These are phyloP conservation scores for Camelus dromedarius DNA, from an alignment of 2,113 vertebrate species.

Conservation along the genomic window DNA sequence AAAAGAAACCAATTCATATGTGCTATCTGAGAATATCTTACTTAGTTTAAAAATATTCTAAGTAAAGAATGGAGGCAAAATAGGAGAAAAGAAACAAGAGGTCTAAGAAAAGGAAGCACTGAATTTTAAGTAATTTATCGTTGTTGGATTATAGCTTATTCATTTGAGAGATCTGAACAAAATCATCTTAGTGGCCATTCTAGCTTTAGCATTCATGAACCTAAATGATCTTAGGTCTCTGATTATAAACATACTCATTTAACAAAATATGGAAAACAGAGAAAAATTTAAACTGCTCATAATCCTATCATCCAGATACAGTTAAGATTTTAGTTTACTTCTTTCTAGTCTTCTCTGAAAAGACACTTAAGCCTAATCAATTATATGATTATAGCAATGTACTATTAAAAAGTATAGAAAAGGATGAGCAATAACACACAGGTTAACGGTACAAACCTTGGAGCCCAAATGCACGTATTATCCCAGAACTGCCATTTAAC, in stretches of 20 bases:
- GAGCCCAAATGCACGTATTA: not conserved
- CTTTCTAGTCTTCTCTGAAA: not conserved
- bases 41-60: conserved; percentile 18
- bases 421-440: not conserved
- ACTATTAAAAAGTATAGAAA: not conserved
- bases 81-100: not conserved
- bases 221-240: not conserved
- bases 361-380: not conserved
- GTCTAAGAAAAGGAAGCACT: not conserved
- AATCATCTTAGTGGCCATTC: not conserved
- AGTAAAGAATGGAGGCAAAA: not conserved
- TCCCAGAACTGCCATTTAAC: not conserved
- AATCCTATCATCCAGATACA: not conserved
- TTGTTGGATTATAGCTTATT: not conserved
- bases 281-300: conserved; percentile 6
- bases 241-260: not conserved
- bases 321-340: not conserved
- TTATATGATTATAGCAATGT: not conserved
- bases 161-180: not conserved
- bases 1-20: conserved; percentile 21
- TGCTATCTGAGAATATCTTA: not conserved
- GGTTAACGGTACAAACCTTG: not conserved
- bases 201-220: not conserved
- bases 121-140: conserved; percentile 30
- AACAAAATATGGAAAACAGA: not conserved